Percentiles rank a stretch among this genome's conserved stretches.
Conservation (phyloP, 2,888 invertebrate species). For the Leptinotarsa peninsularis region DNA sequence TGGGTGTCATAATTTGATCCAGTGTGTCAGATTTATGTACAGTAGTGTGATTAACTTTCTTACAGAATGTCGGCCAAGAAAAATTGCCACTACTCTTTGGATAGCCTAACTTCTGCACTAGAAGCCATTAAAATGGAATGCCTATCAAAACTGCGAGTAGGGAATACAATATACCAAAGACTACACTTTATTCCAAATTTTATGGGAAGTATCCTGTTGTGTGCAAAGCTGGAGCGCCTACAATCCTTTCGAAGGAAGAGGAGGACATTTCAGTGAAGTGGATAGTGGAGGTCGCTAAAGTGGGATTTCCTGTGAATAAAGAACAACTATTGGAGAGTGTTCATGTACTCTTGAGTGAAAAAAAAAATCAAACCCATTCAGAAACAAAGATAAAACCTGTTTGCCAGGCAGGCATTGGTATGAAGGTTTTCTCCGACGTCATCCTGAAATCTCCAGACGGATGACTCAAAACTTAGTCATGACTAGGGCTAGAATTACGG, state of each 20-base stretch:
- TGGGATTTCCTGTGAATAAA: no score
- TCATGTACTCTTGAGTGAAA: no score
- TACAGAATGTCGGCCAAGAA: no score
- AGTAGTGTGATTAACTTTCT: no score
- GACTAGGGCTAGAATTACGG: slow-evolving; percentile 32
- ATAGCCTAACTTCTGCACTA: no score
- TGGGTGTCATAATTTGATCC: no score
- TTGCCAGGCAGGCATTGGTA: slow-evolving; percentile 58
- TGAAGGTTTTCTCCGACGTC: slow-evolving; percentile 54
- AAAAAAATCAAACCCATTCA: no score
- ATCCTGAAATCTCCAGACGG: slow-evolving; percentile 53
- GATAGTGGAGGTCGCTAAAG: neutral
- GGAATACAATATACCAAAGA: slow-evolving; percentile 25
- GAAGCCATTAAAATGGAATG: slow-evolving; percentile 5
- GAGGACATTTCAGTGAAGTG: slow-evolving; percentile 11
- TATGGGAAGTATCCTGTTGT: slow-evolving; percentile 20
- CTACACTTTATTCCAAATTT: slow-evolving; percentile 26
- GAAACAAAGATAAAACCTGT: no score
- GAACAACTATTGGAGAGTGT: no score
- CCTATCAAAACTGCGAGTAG: slow-evolving; percentile 35
- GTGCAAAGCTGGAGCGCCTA: slow-evolving; percentile 22
- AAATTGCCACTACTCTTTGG: no score
- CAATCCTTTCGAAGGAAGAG: slow-evolving; percentile 4
- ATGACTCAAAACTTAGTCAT: slow-evolving; percentile 53
- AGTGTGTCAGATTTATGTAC: no score